phyloP scores from a whole-genome alignment of 2,888 invertebrate species.

The Stenotaenia linearis region DNA sequence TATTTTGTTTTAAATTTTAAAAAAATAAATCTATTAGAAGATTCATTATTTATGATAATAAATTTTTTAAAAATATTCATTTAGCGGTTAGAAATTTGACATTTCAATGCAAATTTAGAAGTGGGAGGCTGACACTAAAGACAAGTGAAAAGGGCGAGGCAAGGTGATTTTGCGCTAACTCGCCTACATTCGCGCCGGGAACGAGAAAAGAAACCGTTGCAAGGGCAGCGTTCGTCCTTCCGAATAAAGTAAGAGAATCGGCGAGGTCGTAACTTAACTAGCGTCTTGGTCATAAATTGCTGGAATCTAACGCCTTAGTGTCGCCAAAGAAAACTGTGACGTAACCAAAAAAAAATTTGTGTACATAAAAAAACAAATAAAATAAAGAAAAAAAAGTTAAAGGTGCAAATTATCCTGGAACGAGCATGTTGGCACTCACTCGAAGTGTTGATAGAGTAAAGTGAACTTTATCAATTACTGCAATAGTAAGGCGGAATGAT shows the following conservation, averaged over 20 bases:
- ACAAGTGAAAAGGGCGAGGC: neutral
- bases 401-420: neutral
- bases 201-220: neutral
- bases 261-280: neutral
- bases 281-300: neutral
- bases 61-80: neutral
- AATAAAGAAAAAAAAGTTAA: neutral
- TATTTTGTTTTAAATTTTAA: no score
- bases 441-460: conserved; percentile 27
- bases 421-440: neutral
- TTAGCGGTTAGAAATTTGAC: neutral
- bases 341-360: neutral
- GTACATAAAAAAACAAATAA: neutral
- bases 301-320: neutral
- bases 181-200: neutral
- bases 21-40: neutral
- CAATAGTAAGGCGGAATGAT: conserved; percentile 29
- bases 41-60: neutral
- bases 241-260: neutral
- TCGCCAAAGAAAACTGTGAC: neutral
- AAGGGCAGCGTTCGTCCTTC: neutral
- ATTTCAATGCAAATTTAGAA: neutral
- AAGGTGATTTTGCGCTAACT: conserved; percentile 21
- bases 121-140: conserved; percentile 3
- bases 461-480: conserved; percentile 33